Percentiles rank a stretch among this genome's conserved stretches.
phyloP scores from a whole-genome alignment of 2,113 vertebrate genomes.

The Barnardius zonarius region DNA sequence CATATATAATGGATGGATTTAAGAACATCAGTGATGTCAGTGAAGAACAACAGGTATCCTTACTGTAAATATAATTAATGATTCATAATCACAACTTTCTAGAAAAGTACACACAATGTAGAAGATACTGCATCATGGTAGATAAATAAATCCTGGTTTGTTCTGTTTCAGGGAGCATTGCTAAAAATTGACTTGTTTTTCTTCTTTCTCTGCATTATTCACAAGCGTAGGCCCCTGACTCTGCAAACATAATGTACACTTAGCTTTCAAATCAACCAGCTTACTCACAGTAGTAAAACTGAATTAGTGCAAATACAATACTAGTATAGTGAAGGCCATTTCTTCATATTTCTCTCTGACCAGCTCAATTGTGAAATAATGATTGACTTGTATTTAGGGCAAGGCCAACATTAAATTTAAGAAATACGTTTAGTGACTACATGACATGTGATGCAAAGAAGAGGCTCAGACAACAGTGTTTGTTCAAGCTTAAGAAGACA shows the following conservation, averaged over 20 bases:
- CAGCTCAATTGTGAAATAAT: not conserved
- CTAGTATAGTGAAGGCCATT: not conserved
- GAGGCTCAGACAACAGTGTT: not conserved
- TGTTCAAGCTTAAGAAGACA: not conserved
- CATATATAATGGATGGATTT: not conserved
- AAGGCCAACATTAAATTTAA: not conserved
- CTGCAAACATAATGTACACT: not conserved
- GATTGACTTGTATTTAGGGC: not conserved
- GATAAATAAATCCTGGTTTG: not conserved
- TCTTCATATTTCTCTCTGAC: not conserved
- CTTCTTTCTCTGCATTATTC: not conserved
- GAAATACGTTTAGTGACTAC: not conserved
- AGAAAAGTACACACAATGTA: not conserved
- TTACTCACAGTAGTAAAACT: not conserved
- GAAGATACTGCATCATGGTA: not conserved
- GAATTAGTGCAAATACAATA: not conserved
- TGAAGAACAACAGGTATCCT: not conserved
- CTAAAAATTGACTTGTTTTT: not conserved
- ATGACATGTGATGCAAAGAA: not conserved
- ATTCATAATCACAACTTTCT: not conserved
- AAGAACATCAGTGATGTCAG: not conserved
- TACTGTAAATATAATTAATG: not conserved
- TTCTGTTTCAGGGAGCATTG: not conserved
- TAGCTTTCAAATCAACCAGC: not conserved
- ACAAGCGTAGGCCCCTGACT: not conserved